A percentile compares a stretch with the other conserved stretches of the same genome.
Conservation (phyloP, 2,113 vertebrate genomes). For the Ramphastos sulfuratus region DNA sequence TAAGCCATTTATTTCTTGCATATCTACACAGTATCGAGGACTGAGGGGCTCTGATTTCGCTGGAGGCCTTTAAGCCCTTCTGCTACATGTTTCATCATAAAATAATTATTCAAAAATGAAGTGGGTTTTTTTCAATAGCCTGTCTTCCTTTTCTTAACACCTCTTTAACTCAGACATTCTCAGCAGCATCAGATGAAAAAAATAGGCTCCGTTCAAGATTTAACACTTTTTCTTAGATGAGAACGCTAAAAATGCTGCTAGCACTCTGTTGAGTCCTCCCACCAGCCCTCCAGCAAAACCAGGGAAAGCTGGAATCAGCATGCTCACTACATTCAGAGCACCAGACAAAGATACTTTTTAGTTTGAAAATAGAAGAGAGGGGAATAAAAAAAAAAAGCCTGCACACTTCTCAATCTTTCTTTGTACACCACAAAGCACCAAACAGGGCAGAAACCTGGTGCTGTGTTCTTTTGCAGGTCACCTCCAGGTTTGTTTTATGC, state of each 20-base stretch:
- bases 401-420: not conserved
- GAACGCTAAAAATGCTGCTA: slow-evolving; percentile 3
- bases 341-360: slow-evolving; percentile 47
- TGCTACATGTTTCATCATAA: not conserved
- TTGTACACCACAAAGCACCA: not conserved
- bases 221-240: not conserved
- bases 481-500: slow-evolving; percentile 45
- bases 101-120: slow-evolving; percentile 46
- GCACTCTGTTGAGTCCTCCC: not conserved
- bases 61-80: slow-evolving; percentile 32
- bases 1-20: slow-evolving; percentile 38
- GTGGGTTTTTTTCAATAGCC: not conserved
- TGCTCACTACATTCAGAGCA: not conserved
- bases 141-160: slow-evolving; percentile 43
- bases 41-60: not conserved
- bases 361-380: not conserved
- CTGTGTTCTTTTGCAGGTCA: slow-evolving; percentile 1
- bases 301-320: slow-evolving; percentile 12
- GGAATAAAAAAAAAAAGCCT: not conserved
- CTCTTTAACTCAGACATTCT: not conserved
- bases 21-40: slow-evolving; percentile 6
- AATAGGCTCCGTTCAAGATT: not conserved
- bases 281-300: slow-evolving; percentile 35
- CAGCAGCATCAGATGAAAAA: not conserved
- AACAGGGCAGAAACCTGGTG: not conserved